These are phyloP conservation scores for Arctocebus calabarensis DNA, from an alignment of 2,797 vertebrate genomes.

Conservation along the genomic window DNA sequence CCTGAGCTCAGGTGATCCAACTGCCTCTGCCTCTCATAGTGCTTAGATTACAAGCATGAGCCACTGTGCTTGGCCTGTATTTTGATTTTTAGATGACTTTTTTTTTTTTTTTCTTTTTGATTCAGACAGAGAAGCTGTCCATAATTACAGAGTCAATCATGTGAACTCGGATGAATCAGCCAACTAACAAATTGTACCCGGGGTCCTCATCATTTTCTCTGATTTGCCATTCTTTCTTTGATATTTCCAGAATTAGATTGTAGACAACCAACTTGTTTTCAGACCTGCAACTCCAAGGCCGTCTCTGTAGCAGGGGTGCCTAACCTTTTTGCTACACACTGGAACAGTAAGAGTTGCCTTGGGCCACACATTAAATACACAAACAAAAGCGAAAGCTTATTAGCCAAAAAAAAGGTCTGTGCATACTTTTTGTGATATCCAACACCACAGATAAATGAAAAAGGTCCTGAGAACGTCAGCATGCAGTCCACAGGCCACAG, in stretches of 20 bases:
- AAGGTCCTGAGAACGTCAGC: no score
- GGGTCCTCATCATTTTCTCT: neutral
- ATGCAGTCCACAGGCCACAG: no score
- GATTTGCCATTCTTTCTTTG: neutral
- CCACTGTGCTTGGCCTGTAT: neutral
- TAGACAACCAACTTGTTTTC: neutral
- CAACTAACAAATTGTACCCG: neutral
- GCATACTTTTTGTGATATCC: no score
- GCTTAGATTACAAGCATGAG: no score
- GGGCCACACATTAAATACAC: no score
- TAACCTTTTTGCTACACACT: no score
- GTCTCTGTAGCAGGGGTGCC: neutral
- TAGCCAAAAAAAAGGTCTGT: no score
- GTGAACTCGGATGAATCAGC: neutral
- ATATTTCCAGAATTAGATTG: neutral
- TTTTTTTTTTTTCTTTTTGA: neutral
- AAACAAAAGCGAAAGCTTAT: no score
- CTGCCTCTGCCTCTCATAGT: no score
- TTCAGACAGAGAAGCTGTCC: constrained; percentile 37
- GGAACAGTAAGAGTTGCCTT: no score
- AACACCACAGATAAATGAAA: no score
- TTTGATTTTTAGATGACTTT: neutral
- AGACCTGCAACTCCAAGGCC: neutral
- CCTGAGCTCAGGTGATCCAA: no score
- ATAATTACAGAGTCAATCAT: neutral